Evolutionary conservation across 2,797 vertebrate genomes (phyloP), one percentile per base, ranked within the genome.

Genomic region (Kryptopterus vitreolus): DNA sequence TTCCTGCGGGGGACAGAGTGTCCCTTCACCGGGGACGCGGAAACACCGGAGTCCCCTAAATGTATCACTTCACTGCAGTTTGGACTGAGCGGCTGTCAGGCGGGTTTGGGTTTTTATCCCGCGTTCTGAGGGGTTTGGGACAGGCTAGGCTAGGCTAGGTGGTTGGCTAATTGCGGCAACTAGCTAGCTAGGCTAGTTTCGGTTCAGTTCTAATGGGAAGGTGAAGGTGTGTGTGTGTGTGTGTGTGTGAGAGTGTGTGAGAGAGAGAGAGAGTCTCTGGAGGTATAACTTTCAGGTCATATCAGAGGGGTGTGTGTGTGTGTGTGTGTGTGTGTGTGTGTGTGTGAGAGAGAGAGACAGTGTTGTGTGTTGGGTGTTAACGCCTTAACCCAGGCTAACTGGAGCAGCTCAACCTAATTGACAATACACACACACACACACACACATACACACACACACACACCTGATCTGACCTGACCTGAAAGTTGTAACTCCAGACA

Each of bases 141-240:
- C 3, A n/a, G 72, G 26, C 35, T 58, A 2, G 12, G 71, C 35
- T 74, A 29, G 72, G 35, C 9, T 59, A 43, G 38, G 38, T 7
- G 6, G 38, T 10, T 43, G 38, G 55, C 55, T 59, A 58, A 46
- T 46, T 74, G 72, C 50, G 7, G 35, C 22, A 46, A 18, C 29
- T 81, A 61, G 74, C 43, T 50, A 43, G 33, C 63, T 48, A 31
- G 7, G 80, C 57, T 77, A 63, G 63, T n/a, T 55, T 26, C 66
- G 20, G 57, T 26, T 59, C 7, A 7, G 33, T 1, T 55, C 20
- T 55, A 13, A 55, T 15, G 10, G 3, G 33, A 35, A 72, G 18
- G 8, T 20, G 18, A 26, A 12, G 18, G 38, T 6, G 38, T 55
- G 38, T n/a, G n/a, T n/a, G n/a, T n/a, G n/a, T n/a, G n/a, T n/a